Base-by-base conservation (phyloP, 1,140 invertebrate species). In the Melipona quadrifasciata region DNA sequence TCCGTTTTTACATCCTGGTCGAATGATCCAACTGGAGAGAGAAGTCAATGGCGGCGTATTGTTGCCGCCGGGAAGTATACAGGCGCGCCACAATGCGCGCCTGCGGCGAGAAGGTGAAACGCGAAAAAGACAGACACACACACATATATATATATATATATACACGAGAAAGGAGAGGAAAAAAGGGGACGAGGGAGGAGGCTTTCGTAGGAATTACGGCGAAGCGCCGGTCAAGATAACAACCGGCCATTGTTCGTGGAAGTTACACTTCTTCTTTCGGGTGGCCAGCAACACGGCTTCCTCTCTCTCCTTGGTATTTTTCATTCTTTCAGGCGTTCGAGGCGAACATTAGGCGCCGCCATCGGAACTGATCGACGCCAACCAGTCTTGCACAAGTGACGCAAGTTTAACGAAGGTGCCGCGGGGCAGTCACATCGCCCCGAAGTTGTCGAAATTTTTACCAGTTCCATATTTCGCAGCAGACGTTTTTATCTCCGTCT, bases 161-260 rank as follows among this genome's bases (percentile, higher is more conserved):
- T 31, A n/a, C n/a, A 72, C 2, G 39, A 57, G 57, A 57, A 67
- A 57, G 21, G 21, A 47, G 4, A 39, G 3, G 17, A 5, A 4
- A 27, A 64, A 64, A n/a, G 55, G 34, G 65, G 47, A 72, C 47
- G 27, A 31, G 31, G 4, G 47, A 4, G 57, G 61, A 24, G 21
- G n/a, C 70, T 81, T 81, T 85, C 78, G 78, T 53, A 85, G 78
- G 81, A 85, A 85, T 85, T 85, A 85, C 79, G 53, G 53, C 71
- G 83, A 74, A 81, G 80, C 70, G 71, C 53, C 71, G 79, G 78
- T 81, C 79, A 81, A 85, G 83, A 85, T 85, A 85, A 85, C 83
- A 79, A 85, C 78, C n/a, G 71, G 27, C 58, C 79, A 85, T 81
- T 85, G 83, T 85, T 85, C 83, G 78, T 51, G 51, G 58, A 73